Conservation (phyloP, 2,888 invertebrate genomes). For the Drosophila rellima region DNA sequence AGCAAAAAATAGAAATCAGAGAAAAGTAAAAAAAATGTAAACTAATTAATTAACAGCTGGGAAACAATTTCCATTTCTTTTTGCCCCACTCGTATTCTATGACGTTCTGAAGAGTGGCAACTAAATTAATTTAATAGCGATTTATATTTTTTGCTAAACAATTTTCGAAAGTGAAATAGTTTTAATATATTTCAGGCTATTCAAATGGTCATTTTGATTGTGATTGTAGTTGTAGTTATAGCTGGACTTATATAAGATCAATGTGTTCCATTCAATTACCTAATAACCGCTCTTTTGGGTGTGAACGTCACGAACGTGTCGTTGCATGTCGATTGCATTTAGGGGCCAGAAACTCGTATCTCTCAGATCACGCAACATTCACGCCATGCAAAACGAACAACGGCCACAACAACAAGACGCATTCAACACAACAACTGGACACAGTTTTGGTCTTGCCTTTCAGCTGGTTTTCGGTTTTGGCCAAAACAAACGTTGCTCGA, state of each 20-base stretch:
- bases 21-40: not conserved
- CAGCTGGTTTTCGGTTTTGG: slow-evolving; percentile 35
- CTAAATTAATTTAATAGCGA: slow-evolving; percentile 4
- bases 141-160: not conserved
- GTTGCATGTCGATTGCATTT: slow-evolving; percentile 50
- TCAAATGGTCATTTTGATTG: slow-evolving; percentile 18
- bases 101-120: slow-evolving; percentile 1
- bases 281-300: slow-evolving; percentile 48
- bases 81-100: not conserved
- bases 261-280: slow-evolving; percentile 44
- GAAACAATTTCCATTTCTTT: slow-evolving; percentile 11
- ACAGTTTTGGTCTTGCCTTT: slow-evolving; percentile 43
- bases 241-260: slow-evolving; percentile 35
- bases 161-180: slow-evolving; percentile 18
- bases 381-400: slow-evolving; percentile 43
- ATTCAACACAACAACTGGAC: slow-evolving; percentile 39
- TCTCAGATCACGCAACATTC: slow-evolving; percentile 55
- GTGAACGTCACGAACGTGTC: slow-evolving; percentile 55
- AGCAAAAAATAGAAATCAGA: not conserved
- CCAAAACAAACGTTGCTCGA: slow-evolving; percentile 35
- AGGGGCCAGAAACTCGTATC: slow-evolving; percentile 37
- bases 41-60: slow-evolving; percentile 45
- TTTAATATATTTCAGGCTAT: not conserved
- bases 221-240: not conserved
- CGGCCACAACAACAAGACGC: slow-evolving; percentile 26